Evolutionary conservation across 2,888 invertebrate species (phyloP).

Genomic region (Hypena proboscidalis): DNA sequence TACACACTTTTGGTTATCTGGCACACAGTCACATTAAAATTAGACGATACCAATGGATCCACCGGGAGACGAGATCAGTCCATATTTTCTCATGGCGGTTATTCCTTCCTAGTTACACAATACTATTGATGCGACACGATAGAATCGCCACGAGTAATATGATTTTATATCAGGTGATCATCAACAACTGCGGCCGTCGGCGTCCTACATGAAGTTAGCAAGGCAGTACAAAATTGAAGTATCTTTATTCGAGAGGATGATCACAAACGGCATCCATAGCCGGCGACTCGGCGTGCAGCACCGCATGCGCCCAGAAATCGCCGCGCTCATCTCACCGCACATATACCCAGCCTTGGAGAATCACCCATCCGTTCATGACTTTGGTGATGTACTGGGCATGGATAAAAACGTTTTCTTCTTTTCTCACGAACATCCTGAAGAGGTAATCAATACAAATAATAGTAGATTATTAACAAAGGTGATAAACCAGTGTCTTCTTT

Average conservation of each 20-base stretch:
- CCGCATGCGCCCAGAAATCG: slow-evolving; percentile 89
- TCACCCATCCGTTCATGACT: slow-evolving; percentile 85
- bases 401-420: slow-evolving; percentile 88
- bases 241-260: slow-evolving; percentile 93
- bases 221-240: slow-evolving; percentile 88
- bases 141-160: too few relatives aligned
- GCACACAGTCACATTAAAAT: too few relatives aligned
- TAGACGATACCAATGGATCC: too few relatives aligned
- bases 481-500: too few relatives aligned
- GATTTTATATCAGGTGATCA: slow-evolving; percentile 94
- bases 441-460: slow-evolving; percentile 61
- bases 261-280: slow-evolving; percentile 87
- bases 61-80: too few relatives aligned
- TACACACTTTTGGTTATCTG: too few relatives aligned
- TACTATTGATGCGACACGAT: too few relatives aligned
- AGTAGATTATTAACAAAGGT: too few relatives aligned
- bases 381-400: slow-evolving; percentile 86
- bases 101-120: too few relatives aligned
- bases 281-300: slow-evolving; percentile 89
- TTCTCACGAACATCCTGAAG: slow-evolving; percentile 86
- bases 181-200: slow-evolving; percentile 91
- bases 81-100: too few relatives aligned
- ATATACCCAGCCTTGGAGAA: slow-evolving; percentile 89
- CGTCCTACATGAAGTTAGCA: slow-evolving; percentile 88
- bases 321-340: slow-evolving; percentile 85